These are phyloP conservation scores for Antrozous pallidus DNA, from an alignment of 2,797 vertebrate genomes.

Conservation along the genomic window DNA sequence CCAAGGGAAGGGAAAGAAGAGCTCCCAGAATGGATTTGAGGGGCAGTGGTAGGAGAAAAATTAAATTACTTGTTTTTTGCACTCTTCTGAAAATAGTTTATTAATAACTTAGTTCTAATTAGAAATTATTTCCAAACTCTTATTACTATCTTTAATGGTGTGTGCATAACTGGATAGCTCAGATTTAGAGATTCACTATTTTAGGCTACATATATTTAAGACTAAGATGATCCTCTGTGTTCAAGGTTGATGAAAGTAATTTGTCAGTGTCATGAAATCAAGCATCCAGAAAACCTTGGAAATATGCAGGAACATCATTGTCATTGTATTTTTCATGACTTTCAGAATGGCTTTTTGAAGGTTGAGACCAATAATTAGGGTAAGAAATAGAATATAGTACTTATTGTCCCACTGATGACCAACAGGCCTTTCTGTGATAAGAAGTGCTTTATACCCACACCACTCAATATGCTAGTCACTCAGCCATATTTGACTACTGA, in stretches of 20 bases:
- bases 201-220: neutral
- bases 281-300: neutral
- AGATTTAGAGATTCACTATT: neutral
- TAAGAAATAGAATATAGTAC: neutral
- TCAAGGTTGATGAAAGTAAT: neutral
- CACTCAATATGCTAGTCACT: neutral
- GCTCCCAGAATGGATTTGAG: neutral
- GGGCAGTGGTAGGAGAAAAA: neutral
- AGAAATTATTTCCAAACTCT: neutral
- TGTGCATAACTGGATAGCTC: neutral
- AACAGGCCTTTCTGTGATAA: neutral
- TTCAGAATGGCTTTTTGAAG: neutral
- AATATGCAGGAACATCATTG: neutral
- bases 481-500: neutral
- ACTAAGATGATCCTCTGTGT: neutral
- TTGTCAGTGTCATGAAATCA: neutral
- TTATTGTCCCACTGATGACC: neutral
- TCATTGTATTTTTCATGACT: neutral
- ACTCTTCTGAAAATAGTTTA: constrained; percentile 27
- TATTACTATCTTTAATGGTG: neutral
- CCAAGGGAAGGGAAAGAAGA: neutral
- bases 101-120: constrained; percentile 27
- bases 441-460: neutral
- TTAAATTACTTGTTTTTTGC: constrained; percentile 10
- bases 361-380: neutral